phyloP scores from a whole-genome alignment of 2,113 vertebrate genomes.

The Gavia stellata region DNA sequence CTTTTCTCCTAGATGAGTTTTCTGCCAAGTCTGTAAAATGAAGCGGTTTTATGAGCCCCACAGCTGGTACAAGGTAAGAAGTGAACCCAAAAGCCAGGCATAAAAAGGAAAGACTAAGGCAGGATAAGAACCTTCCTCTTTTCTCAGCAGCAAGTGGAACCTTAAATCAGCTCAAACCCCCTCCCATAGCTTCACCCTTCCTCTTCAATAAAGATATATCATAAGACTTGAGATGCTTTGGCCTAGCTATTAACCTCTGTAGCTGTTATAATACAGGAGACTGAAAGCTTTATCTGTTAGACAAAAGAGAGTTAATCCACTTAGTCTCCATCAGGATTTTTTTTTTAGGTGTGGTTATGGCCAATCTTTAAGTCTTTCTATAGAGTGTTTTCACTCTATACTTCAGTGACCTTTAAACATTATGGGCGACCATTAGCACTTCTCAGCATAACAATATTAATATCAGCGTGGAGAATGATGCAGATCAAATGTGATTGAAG shows the following conservation, averaged over 20 bases:
- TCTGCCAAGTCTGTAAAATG: not conserved
- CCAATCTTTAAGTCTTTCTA: not conserved
- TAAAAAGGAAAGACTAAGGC: not conserved
- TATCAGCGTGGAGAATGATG: not conserved
- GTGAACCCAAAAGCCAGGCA: not conserved
- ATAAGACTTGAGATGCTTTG: not conserved
- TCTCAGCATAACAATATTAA: slow-evolving; percentile 21
- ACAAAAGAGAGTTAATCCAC: slow-evolving; percentile 1
- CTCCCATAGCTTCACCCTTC: not conserved
- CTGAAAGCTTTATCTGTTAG: not conserved
- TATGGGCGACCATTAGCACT: slow-evolving; percentile 7
- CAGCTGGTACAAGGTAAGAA: not conserved
- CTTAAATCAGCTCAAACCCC: not conserved
- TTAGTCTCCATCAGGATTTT: not conserved
- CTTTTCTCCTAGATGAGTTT: not conserved
- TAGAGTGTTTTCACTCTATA: not conserved
- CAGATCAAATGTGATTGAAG: not conserved
- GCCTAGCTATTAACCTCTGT: not conserved
- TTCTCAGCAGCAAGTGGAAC: not conserved
- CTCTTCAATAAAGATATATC: not conserved
- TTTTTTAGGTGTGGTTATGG: slow-evolving; percentile 3
- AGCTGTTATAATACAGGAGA: not conserved
- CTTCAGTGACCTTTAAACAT: not conserved
- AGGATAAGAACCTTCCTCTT: not conserved
- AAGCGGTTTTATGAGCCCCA: not conserved